These are phyloP conservation scores for Morphnarchus princeps DNA, from an alignment of 2,113 vertebrate species.

Conservation along the genomic window DNA sequence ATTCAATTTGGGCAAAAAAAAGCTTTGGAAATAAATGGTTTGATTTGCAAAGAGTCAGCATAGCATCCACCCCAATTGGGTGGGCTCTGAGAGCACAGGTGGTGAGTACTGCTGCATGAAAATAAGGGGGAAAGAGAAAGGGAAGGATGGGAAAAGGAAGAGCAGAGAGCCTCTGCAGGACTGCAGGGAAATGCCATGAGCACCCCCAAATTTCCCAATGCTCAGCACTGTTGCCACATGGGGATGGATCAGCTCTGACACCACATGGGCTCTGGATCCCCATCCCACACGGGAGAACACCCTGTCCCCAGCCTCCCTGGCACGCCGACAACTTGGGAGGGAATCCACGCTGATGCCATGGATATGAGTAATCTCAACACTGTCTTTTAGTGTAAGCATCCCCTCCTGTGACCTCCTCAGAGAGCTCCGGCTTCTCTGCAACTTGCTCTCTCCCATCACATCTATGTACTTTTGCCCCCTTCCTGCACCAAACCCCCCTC, in stretches of 20 bases:
- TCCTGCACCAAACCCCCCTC: background rate
- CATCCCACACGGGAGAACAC: background rate
- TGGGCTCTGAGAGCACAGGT: background rate
- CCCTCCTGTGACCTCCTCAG: background rate
- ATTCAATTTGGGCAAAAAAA: background rate
- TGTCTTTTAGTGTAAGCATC: background rate
- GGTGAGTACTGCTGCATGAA: background rate
- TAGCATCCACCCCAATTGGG: background rate
- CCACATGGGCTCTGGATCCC: fast-evolving
- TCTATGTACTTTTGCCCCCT: background rate
- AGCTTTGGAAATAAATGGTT: background rate
- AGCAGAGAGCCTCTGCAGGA: background rate
- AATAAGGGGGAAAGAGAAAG: background rate
- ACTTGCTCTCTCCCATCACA: background rate
- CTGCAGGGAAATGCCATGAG: background rate
- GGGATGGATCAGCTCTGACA: background rate
- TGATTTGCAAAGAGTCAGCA: background rate
- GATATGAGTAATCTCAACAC: background rate
- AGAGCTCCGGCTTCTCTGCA: background rate
- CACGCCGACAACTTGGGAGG: background rate
- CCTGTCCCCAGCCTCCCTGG: background rate
- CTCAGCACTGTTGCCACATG: background rate
- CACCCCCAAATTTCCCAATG: background rate
- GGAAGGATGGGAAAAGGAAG: background rate
- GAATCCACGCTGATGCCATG: background rate